These are phyloP conservation scores for Scomber scombrus DNA, from an alignment of 2,113 vertebrate species.

Conservation along the genomic window DNA sequence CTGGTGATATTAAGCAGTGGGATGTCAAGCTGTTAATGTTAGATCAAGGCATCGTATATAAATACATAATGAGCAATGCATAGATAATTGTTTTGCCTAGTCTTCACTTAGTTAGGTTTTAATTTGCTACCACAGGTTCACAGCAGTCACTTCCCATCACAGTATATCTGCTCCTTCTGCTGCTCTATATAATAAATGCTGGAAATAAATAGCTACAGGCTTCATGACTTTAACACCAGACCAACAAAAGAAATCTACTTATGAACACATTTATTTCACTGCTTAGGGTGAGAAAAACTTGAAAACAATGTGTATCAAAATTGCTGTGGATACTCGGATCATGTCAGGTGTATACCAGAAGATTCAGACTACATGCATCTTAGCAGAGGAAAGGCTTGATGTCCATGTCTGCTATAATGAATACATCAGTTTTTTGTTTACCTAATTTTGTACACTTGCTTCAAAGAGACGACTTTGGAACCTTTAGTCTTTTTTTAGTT, in stretches of 20 bases:
- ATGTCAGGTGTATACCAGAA: neutral
- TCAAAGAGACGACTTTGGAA: too few relatives aligned
- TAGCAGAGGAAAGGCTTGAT: too few relatives aligned
- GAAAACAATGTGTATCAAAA: neutral
- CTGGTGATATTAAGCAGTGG: constrained; percentile 6
- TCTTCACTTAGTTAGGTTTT: constrained; percentile 6
- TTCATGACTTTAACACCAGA: neutral
- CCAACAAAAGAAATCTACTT: neutral
- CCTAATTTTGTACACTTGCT: neutral
- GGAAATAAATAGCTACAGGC: neutral
- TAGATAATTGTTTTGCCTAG: constrained; percentile 11
- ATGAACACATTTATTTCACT: neutral
- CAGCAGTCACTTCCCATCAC: constrained; percentile 2
- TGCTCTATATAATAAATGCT: neutral
- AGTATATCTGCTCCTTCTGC: constrained; percentile 8
- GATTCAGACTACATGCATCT: too few relatives aligned
- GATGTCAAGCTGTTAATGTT: neutral
- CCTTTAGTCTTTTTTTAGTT: too few relatives aligned
- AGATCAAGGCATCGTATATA: neutral
- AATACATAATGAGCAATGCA: constrained; percentile 12
- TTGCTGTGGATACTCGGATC: neutral
- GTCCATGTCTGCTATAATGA: too few relatives aligned
- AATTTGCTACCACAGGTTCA: constrained; percentile 24
- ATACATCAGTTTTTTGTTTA: neutral
- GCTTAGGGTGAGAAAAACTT: neutral